Evolutionary conservation across 2,113 vertebrate genomes (phyloP).

Genomic region (Brachypodius melanocephalos): DNA sequence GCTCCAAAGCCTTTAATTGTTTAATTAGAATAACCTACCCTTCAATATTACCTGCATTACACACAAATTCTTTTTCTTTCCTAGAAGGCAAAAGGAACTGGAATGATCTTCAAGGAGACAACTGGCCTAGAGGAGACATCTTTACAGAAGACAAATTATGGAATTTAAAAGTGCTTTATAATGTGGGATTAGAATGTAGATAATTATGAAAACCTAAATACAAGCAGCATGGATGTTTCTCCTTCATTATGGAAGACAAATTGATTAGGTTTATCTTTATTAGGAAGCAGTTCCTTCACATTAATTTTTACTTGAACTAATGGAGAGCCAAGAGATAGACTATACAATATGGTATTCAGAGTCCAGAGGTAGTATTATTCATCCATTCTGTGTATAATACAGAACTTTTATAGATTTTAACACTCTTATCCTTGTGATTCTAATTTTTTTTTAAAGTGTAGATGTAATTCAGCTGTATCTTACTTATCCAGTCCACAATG

Average conservation of each 20-base stretch:
- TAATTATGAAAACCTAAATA: background rate
- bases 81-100: background rate
- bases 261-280: background rate
- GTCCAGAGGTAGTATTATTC: background rate
- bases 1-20: background rate
- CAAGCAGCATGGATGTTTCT: background rate
- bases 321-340: background rate
- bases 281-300: background rate
- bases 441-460: background rate
- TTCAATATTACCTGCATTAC: background rate
- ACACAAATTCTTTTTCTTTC: background rate
- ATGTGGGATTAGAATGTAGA: background rate
- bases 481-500: background rate
- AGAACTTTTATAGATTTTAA: background rate
- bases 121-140: background rate
- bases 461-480: background rate
- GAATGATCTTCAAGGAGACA: background rate
- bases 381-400: background rate
- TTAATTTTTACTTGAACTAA: background rate
- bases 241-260: background rate
- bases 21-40: background rate
- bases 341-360: background rate
- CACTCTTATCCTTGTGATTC: background rate
- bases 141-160: background rate
- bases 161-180: background rate